Conservation (phyloP, 2,113 vertebrate genomes). For the Alexandromys fortis region DNA sequence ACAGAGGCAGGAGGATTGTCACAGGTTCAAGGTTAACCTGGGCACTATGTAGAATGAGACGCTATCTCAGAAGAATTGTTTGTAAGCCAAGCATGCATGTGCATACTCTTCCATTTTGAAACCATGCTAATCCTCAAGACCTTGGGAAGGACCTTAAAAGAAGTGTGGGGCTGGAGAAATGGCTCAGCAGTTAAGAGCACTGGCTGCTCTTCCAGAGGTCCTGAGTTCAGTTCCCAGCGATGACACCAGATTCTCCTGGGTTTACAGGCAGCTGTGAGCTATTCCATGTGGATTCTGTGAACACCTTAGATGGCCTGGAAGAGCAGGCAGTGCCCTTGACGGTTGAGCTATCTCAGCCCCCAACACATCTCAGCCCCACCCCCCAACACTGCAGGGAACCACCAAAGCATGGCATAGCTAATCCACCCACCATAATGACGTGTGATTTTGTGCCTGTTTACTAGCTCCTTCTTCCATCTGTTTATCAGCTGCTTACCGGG, state of each 20-base stretch:
- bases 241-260: neutral
- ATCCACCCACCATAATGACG: too few relatives aligned
- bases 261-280: neutral
- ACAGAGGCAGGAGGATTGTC: neutral
- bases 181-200: too few relatives aligned
- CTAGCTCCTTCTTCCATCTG: neutral
- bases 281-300: neutral
- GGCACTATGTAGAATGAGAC: neutral
- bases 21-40: neutral
- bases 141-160: neutral
- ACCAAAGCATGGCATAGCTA: neutral
- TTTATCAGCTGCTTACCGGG: neutral
- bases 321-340: neutral
- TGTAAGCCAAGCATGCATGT: neutral
- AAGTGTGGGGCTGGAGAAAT: too few relatives aligned
- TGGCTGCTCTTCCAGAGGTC: too few relatives aligned
- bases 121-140: too few relatives aligned
- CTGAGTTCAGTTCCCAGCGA: too few relatives aligned
- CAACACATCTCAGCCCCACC: too few relatives aligned
- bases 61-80: neutral
- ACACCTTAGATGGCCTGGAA: neutral
- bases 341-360: neutral
- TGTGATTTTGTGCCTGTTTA: fast-evolving
- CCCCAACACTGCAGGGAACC: too few relatives aligned
- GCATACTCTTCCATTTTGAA: neutral